Evolutionary conservation across 2,888 invertebrate species (phyloP).

Genomic region (Nemotelus pantherinus): DNA sequence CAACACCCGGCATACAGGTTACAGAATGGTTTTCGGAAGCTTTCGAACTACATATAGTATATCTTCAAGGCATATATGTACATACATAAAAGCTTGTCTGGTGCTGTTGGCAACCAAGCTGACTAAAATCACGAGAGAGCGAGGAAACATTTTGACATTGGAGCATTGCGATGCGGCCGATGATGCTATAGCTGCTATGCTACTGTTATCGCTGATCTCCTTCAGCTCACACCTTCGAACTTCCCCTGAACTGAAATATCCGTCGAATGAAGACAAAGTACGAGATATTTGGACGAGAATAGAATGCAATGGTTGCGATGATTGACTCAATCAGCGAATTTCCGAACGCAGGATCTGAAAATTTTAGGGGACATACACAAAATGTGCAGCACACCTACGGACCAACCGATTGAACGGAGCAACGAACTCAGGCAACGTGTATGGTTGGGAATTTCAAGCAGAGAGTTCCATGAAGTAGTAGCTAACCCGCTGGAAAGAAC

Average conservation of each 20-base stretch:
- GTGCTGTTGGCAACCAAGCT: conserved; percentile 42
- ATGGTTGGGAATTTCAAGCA: neutral
- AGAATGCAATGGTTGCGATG: conserved; percentile 40
- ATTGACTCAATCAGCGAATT: conserved; percentile 44
- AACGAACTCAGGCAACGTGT: neutral
- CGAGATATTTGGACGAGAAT: conserved; percentile 21
- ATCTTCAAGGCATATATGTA: conserved; percentile 7
- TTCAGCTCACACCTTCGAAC: neutral
- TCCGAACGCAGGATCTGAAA: conserved; percentile 26
- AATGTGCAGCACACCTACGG: conserved; percentile 23
- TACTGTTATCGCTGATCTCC: neutral
- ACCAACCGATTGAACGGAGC: neutral
- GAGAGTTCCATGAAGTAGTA: neutral
- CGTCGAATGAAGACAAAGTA: neutral
- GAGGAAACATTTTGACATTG: conserved; percentile 5
- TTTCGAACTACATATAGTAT: conserved; percentile 25
- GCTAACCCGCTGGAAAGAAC: neutral
- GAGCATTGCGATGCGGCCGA: conserved; percentile 8
- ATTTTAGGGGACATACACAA: conserved; percentile 28
- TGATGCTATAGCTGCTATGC: conserved; percentile 33
- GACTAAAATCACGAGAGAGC: neutral
- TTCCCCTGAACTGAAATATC: conserved; percentile 16
- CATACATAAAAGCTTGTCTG: conserved; percentile 35
- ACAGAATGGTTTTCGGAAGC: conserved; percentile 18
- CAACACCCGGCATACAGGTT: neutral